Conservation (phyloP, 1,140 invertebrate species). For the Drosophila carrolli region DNA sequence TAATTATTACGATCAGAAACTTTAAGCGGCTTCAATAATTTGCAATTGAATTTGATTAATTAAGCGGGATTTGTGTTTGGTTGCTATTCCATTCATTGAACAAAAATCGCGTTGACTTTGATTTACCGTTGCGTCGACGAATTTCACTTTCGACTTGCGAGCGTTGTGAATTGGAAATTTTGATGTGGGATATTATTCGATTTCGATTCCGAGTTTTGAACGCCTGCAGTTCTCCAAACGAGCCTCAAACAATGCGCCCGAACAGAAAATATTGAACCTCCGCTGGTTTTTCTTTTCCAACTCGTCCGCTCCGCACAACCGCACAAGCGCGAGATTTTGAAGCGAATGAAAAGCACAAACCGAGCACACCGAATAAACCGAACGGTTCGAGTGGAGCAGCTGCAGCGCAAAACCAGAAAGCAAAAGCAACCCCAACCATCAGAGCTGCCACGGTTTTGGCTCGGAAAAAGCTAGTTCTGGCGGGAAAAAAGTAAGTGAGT, state of each 20-base stretch:
- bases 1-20: conserved; percentile 38
- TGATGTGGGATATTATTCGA: conserved; percentile 13
- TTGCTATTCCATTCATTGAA: conserved; percentile 63
- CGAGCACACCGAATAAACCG: conserved; percentile 5
- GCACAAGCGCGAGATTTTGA: conserved; percentile 69
- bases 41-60: conserved; percentile 41
- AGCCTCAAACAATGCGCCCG: conserved; percentile 43
- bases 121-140: conserved; percentile 67
- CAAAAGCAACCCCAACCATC: conserved; percentile 44
- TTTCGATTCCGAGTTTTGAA: conserved; percentile 47
- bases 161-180: conserved; percentile 12
- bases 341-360: conserved; percentile 45
- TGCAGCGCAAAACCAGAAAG: conserved; percentile 48
- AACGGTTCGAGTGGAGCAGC: conserved; percentile 43
- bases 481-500: background rate
- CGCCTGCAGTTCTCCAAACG: conserved; percentile 58
- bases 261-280: conserved; percentile 56
- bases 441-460: background rate
- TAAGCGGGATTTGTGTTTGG: conserved; percentile 36
- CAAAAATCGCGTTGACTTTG: conserved; percentile 65
- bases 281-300: conserved; percentile 26
- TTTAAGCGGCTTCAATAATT: conserved; percentile 24
- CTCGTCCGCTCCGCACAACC: conserved; percentile 73
- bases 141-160: conserved; percentile 75
- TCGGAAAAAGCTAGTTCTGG: background rate